phyloP scores from a whole-genome alignment of 1,140 invertebrate genomes.

The Hestina assimilis region DNA sequence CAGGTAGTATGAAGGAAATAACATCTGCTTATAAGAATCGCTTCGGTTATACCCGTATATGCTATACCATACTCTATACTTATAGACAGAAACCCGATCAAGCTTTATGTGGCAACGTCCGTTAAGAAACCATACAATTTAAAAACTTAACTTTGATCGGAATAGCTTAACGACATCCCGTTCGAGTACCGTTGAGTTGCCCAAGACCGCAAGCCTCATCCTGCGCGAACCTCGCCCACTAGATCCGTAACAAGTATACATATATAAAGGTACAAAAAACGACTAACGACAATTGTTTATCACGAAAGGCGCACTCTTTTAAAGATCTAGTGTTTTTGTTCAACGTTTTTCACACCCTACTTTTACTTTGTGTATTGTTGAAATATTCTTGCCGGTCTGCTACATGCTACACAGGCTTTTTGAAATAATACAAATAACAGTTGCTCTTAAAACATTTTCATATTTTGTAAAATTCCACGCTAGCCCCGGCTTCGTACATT shows the following conservation, averaged over 20 bases:
- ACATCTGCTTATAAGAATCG: no score
- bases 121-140: slow-evolving; percentile 23
- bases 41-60: no score
- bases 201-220: slow-evolving; percentile 29
- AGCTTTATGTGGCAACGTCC: slow-evolving; percentile 7
- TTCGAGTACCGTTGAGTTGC: slow-evolving; percentile 21
- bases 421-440: no score
- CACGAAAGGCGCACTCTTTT: slow-evolving; percentile 23
- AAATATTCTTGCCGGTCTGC: slow-evolving; percentile 22
- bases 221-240: slow-evolving; percentile 23
- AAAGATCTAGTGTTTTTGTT: slow-evolving; percentile 29
- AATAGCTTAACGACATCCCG: slow-evolving; percentile 24
- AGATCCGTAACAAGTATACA: no score
- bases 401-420: slow-evolving; percentile 4
- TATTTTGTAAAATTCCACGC: no score
- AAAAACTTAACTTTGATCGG: slow-evolving; percentile 22
- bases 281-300: slow-evolving; percentile 17
- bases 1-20: no score
- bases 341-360: slow-evolving; percentile 22
- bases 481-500: no score
- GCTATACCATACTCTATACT: no score
- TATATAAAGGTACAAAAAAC: slow-evolving; percentile 22
- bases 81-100: no score
- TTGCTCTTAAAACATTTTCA: no score
- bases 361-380: slow-evolving; percentile 25